Evolutionary conservation across 2,113 vertebrate species (phyloP).

Genomic region (Urocynchramus pylzowi): DNA sequence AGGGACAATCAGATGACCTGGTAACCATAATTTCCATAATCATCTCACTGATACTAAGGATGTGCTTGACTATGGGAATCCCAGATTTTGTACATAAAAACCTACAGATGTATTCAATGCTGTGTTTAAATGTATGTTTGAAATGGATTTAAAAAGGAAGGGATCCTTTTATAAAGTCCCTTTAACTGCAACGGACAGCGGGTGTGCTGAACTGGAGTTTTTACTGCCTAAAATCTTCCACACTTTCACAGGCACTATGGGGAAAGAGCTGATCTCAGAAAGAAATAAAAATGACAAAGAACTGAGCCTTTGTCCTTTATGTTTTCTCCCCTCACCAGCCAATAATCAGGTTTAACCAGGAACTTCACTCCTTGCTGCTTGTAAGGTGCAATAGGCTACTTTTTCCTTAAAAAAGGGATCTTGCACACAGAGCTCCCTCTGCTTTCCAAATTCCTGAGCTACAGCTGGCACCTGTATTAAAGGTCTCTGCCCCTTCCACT

Average conservation of each 20-base stretch:
- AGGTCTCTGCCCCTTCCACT: background rate
- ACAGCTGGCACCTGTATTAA: background rate
- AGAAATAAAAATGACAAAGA: background rate
- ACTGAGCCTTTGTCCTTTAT: background rate
- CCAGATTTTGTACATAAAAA: background rate
- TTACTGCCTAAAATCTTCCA: background rate
- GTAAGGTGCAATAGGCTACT: background rate
- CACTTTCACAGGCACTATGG: background rate
- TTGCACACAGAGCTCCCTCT: constrained; percentile 58
- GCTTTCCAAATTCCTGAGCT: constrained; percentile 35
- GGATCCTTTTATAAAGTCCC: background rate
- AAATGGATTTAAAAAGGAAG: background rate
- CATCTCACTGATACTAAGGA: background rate
- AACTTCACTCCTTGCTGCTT: background rate
- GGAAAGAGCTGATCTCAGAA: background rate
- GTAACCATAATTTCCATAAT: background rate
- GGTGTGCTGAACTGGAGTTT: background rate
- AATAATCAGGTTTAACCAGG: background rate
- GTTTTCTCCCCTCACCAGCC: background rate
- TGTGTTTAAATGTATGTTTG: background rate
- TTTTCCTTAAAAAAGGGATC: background rate
- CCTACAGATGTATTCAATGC: background rate
- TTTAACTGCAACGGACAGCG: background rate
- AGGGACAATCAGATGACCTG: background rate
- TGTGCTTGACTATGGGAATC: background rate